These are phyloP conservation scores for Danaus plexippus DNA, from an alignment of 1,140 invertebrate genomes.

Conservation along the genomic window DNA sequence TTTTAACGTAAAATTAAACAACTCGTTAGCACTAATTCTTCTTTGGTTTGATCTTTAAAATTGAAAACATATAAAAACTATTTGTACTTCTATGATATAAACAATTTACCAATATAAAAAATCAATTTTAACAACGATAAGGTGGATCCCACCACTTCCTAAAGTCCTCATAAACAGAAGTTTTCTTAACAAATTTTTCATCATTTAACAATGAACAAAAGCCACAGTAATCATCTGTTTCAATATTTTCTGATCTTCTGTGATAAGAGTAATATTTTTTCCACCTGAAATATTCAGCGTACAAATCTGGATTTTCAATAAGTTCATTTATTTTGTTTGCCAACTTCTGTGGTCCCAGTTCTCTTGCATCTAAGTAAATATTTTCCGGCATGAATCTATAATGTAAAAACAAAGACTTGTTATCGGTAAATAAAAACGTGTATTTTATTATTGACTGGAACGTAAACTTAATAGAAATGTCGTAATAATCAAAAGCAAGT, in stretches of 20 bases:
- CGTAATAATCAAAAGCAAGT: too few species aligned
- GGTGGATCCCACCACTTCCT: conserved; percentile 38
- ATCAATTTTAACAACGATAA: conserved; percentile 18
- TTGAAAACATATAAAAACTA: too few species aligned
- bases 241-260: conserved; percentile 28
- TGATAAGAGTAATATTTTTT: conserved; percentile 49
- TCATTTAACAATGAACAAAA: conserved; percentile 47
- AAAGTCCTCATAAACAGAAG: conserved; percentile 35
- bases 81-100: too few species aligned
- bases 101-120: not conserved
- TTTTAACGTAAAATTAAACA: too few species aligned
- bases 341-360: conserved; percentile 31
- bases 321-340: conserved; percentile 40
- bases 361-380: conserved; percentile 47
- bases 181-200: conserved; percentile 30
- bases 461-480: too few species aligned
- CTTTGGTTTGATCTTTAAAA: too few species aligned
- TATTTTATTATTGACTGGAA: too few species aligned
- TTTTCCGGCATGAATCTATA: conserved; percentile 54
- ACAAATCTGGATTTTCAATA: conserved; percentile 33
- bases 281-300: conserved; percentile 51
- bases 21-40: too few species aligned
- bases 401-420: conserved; percentile 8
- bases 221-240: conserved; percentile 48
- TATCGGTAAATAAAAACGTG: too few species aligned